These are phyloP conservation scores for Cylindroiulus punctatus DNA, from an alignment of 2,888 invertebrate genomes.

Conservation along the genomic window DNA sequence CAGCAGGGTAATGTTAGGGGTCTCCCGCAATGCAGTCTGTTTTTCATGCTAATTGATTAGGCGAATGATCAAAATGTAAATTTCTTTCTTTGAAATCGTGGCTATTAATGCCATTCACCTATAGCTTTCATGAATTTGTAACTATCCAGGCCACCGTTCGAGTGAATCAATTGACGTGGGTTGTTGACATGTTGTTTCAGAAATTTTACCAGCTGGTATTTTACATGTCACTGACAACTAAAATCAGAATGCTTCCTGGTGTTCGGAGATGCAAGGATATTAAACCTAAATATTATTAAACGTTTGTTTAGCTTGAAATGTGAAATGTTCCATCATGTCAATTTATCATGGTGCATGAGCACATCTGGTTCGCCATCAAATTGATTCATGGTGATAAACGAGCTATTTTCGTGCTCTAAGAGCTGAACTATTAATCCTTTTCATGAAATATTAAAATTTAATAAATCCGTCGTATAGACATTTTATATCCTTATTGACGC, in stretches of 20 bases:
- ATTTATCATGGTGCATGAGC: neutral
- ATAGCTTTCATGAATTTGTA: too few relatives aligned
- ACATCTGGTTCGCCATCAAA: neutral
- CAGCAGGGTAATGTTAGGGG: neutral
- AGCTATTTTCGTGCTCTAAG: neutral
- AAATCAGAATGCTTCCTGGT: neutral
- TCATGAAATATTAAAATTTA: constrained; percentile 25
- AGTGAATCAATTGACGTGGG: neutral
- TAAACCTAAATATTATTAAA: too few relatives aligned
- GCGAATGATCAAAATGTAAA: neutral
- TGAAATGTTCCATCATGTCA: neutral
- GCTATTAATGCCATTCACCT: neutral
- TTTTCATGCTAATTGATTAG: constrained; percentile 22
- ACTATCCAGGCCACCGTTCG: too few relatives aligned
- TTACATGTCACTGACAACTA: neutral
- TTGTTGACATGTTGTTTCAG: neutral
- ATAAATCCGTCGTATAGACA: too few relatives aligned
- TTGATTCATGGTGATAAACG: neutral
- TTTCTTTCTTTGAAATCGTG: neutral
- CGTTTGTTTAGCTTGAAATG: neutral
- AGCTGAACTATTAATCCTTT: neutral
- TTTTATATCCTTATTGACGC: too few relatives aligned
- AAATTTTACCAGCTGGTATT: neutral
- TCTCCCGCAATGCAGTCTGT: constrained; percentile 18
- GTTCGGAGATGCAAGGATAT: neutral